A percentile compares a stretch with the other conserved stretches of the same genome.
These are phyloP conservation scores for Lepetodrilus schrolli DNA, from an alignment of 2,888 invertebrate genomes.

Conservation along the genomic window DNA sequence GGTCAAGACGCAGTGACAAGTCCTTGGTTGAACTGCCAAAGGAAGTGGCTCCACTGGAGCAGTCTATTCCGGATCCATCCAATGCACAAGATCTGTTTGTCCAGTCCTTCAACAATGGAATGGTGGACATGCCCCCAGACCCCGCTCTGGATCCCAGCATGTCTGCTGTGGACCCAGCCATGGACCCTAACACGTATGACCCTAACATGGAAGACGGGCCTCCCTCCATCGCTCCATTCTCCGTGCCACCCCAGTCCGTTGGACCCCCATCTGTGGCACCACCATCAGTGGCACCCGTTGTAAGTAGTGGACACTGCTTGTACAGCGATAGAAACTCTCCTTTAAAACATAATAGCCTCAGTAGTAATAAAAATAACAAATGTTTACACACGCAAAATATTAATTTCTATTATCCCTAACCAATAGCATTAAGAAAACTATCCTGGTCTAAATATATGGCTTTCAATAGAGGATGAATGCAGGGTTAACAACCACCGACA, in stretches of 20 bases:
- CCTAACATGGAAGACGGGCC: conserved; percentile 63
- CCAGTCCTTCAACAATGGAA: conserved; percentile 56
- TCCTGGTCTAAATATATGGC: no score
- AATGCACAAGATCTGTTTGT: conserved; percentile 67
- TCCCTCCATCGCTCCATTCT: conserved; percentile 68
- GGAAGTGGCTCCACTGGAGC: conserved; percentile 29
- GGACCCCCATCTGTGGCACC: conserved; percentile 63
- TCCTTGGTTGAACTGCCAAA: conserved; percentile 33
- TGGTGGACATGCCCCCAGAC: conserved; percentile 62
- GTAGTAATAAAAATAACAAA: no score
- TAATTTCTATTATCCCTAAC: no score
- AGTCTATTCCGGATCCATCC: conserved; percentile 39
- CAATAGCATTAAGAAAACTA: no score
- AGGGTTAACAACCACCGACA: no score
- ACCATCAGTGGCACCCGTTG: conserved; percentile 59
- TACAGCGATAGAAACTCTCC: no score
- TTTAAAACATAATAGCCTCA: no score
- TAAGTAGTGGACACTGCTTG: no score
- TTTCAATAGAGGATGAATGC: no score
- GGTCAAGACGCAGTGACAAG: conserved; percentile 41
- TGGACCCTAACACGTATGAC: conserved; percentile 36
- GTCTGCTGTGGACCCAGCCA: not conserved
- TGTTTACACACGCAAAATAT: no score
- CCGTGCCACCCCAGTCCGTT: conserved; percentile 61
- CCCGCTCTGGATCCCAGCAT: conserved; percentile 45